These are phyloP conservation scores for Aphis gossypii DNA, from an alignment of 1,140 invertebrate species.

Conservation along the genomic window DNA sequence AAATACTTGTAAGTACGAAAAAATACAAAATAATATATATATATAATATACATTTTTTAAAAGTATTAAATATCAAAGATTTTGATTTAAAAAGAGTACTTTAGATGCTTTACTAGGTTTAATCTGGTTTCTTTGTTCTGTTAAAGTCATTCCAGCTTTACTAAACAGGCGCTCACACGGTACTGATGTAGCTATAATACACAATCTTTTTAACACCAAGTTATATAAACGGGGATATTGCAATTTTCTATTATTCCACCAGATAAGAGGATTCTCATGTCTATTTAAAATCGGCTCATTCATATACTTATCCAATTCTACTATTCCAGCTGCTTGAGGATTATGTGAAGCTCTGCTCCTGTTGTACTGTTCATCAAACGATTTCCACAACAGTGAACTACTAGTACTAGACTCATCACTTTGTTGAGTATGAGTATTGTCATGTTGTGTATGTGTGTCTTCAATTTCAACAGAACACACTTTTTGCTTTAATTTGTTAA, in stretches of 20 bases:
- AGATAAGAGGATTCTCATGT: background rate
- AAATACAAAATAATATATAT: too few species aligned
- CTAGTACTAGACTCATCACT: background rate
- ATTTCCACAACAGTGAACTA: background rate
- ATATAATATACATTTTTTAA: too few species aligned
- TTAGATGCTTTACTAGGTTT: background rate
- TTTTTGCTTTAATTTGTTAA: background rate
- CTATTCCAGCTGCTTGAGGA: background rate
- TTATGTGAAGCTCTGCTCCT: background rate
- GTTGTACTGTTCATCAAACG: background rate
- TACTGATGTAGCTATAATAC: background rate
- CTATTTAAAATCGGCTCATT: background rate
- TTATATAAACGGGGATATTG: conserved; percentile 10
- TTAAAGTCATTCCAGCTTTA: background rate
- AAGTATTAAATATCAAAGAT: background rate
- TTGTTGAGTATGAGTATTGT: background rate
- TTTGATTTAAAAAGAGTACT: conserved; percentile 9
- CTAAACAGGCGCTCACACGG: background rate
- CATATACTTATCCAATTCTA: conserved; percentile 36
- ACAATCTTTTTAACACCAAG: background rate
- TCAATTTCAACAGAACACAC: background rate
- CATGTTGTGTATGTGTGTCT: background rate
- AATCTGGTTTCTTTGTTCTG: background rate
- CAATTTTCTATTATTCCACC: background rate
- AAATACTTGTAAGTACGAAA: too few species aligned